Percentiles rank a stretch among this genome's conserved stretches.
These are phyloP conservation scores for Hyla sarda DNA, from an alignment of 2,113 vertebrate species.

Conservation along the genomic window DNA sequence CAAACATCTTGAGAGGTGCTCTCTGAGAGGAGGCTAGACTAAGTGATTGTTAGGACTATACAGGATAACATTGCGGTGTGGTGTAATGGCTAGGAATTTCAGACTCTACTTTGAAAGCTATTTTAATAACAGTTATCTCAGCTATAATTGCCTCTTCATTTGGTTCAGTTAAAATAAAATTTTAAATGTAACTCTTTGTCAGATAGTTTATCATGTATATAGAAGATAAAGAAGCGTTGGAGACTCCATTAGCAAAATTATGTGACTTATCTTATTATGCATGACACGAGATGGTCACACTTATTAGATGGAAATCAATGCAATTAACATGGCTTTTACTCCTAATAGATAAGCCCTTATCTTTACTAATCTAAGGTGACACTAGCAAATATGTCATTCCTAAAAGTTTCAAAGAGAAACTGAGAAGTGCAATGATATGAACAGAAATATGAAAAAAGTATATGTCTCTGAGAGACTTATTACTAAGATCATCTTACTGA, in stretches of 20 bases:
- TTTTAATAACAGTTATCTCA: not conserved
- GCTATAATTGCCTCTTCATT: not conserved
- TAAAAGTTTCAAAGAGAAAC: not conserved
- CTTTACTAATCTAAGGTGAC: not conserved
- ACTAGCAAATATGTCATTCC: not conserved
- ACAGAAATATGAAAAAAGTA: not conserved
- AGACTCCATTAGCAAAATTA: not conserved
- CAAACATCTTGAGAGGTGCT: too few species aligned
- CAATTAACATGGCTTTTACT: conserved; percentile 9
- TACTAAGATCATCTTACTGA: too few species aligned
- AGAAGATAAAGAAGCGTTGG: not conserved
- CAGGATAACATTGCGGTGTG: too few species aligned
- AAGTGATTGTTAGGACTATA: too few species aligned
- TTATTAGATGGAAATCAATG: conserved; percentile 30
- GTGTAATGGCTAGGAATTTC: too few species aligned
- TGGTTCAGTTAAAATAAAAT: not conserved
- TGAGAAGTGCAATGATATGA: not conserved
- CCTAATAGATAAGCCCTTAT: not conserved
- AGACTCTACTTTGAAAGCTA: not conserved
- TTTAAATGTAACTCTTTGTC: not conserved
- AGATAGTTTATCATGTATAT: not conserved
- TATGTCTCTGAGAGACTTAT: too few species aligned
- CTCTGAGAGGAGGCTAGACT: too few species aligned
- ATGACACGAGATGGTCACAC: conserved; percentile 3
- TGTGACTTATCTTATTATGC: conserved; percentile 8